A percentile compares a stretch with the other conserved stretches of the same genome.
phyloP scores from a whole-genome alignment of 2,113 vertebrate genomes.

The Rhineura floridana region DNA sequence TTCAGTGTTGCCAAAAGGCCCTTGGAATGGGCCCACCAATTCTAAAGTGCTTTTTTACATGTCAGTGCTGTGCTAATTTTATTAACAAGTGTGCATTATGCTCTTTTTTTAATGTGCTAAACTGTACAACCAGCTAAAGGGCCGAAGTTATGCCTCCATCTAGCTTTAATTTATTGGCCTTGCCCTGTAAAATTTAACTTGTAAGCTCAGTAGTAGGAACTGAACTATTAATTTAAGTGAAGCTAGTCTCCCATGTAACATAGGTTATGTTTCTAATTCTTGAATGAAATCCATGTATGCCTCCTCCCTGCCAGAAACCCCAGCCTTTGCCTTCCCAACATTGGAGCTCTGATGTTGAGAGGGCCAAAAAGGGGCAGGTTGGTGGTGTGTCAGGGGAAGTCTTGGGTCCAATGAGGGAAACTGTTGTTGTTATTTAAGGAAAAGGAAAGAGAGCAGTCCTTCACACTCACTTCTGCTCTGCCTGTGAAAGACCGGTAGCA shows the following conservation, averaged over 20 bases:
- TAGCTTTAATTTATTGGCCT: conserved; percentile 80
- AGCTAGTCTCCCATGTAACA: conserved; percentile 67
- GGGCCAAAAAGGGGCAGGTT: too few relatives aligned
- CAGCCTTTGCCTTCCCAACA: too few relatives aligned
- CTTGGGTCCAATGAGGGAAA: too few relatives aligned
- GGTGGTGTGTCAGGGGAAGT: too few relatives aligned
- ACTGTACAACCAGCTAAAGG: conserved; percentile 72
- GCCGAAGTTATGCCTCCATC: conserved; percentile 73
- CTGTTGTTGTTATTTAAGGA: too few relatives aligned
- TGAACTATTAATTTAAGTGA: conserved; percentile 74
- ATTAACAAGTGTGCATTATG: conserved; percentile 81
- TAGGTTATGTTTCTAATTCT: conserved; percentile 65
- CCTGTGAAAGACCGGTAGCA: too few relatives aligned
- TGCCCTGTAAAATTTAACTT: conserved; percentile 78
- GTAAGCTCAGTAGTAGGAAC: conserved; percentile 71
- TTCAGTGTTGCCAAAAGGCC: conserved; percentile 79
- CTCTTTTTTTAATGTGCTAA: conserved; percentile 73
- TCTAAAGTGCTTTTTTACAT: conserved; percentile 78
- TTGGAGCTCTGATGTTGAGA: too few relatives aligned
- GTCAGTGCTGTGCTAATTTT: conserved; percentile 78
- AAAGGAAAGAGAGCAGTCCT: too few relatives aligned
- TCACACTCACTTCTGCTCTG: too few relatives aligned
- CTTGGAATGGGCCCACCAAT: conserved; percentile 74
- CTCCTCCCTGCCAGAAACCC: too few relatives aligned
- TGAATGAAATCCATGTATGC: conserved; percentile 53